phyloP scores from a whole-genome alignment of 2,888 invertebrate genomes.

The Harpalus rubripes region DNA sequence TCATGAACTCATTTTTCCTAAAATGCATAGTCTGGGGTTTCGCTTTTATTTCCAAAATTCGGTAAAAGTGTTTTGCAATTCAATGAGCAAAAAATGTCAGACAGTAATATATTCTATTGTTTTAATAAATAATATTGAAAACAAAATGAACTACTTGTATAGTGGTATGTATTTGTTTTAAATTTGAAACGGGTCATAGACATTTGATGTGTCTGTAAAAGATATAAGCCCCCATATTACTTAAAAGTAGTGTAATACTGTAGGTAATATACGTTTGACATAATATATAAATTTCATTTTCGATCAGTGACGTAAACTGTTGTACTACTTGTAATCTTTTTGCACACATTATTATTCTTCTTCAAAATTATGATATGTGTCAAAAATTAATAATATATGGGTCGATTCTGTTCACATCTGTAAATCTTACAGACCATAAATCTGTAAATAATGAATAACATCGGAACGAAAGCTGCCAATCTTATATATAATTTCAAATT shows the following conservation, averaged over 20 bases:
- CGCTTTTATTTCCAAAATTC: background rate
- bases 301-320: background rate
- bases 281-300: conserved; percentile 11
- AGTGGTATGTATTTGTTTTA: background rate
- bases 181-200: conserved; percentile 7
- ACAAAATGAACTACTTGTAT: background rate
- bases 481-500: too few species aligned
- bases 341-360: too few species aligned
- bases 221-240: background rate
- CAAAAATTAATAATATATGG: too few species aligned
- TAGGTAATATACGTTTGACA: conserved; percentile 8
- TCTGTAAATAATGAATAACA: too few species aligned
- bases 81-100: background rate
- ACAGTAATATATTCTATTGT: background rate
- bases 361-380: too few species aligned
- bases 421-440: too few species aligned
- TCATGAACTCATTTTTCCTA: background rate
- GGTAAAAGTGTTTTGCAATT: background rate
- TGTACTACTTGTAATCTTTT: too few species aligned
- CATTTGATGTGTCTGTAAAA: background rate
- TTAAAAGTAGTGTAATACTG: background rate
- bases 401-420: too few species aligned
- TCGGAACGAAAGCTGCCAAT: too few species aligned
- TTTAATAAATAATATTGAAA: background rate
- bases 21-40: background rate